Evolutionary conservation across 2,888 invertebrate species (phyloP), one percentile per base, ranked within the genome.

Genomic region (Chironomus riparius): DNA sequence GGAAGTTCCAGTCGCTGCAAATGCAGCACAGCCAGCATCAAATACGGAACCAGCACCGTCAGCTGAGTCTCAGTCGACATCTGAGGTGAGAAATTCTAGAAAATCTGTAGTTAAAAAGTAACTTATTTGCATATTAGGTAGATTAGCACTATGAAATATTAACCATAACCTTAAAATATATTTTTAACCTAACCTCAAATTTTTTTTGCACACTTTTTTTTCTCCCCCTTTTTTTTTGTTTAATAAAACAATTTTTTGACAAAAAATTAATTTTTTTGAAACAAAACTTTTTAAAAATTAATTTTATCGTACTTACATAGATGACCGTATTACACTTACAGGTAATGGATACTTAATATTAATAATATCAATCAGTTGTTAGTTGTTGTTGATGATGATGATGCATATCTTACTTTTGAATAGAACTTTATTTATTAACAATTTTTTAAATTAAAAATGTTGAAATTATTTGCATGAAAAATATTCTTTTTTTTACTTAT

Each of bases 11-110:
- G 70, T 79, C 76, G 81, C 82, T 7, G 81, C 83, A 82, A 82
- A 83, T 47, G 81, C 83, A 77, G 82, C 84, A 78, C 84, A 85
- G 78, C 76, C 78, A 70, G 68, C 77, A 77, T 78, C 74, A 79
- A 78, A 77, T 78, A 79, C 78, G 74, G 78, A 78, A n/a, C 24
- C 77, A 1, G 61, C 78, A 5, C 77, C 38, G 10, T 38, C 77
- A 10, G n/a, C 50, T 69, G 78, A 78, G 77, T 21, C 77, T 15
- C 77, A 69, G 47, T 75, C 77, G 6, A 22, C 76, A 4, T 68
- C 73, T 69, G 77, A 77, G 56, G 76, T 76, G 38, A 77, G 72
- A 74, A 28, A 24, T 38, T 10, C 10, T 71, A 12, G 18, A 48
- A 22, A 56, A 70, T n/a, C 10, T 47, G 62, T 73, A 73, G 73